Evolutionary conservation across 1,140 invertebrate species (phyloP).

Genomic region (Aleiodes sp.): DNA sequence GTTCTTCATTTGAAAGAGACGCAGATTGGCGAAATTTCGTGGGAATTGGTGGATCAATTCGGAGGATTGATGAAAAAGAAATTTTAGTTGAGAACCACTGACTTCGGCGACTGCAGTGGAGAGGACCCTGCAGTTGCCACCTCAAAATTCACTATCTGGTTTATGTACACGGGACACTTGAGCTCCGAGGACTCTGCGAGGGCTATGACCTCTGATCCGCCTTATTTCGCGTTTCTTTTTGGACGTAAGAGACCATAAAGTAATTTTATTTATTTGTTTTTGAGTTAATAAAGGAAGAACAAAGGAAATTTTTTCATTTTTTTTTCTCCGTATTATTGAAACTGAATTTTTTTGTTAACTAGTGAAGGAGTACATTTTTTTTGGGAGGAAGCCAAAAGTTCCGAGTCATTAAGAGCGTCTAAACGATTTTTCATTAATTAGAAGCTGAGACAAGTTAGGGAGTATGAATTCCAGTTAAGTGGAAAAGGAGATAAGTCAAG

Average conservation of each 20-base stretch:
- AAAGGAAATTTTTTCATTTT: too few species aligned
- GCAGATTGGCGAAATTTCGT: not conserved
- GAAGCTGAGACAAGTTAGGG: too few species aligned
- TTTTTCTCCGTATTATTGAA: too few species aligned
- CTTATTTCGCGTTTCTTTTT: not conserved
- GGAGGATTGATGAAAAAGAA: not conserved
- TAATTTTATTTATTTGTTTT: slow-evolving; percentile 43
- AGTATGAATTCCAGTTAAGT: too few species aligned
- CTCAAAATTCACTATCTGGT: slow-evolving; percentile 35
- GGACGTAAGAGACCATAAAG: slow-evolving; percentile 23
- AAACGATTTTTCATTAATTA: too few species aligned
- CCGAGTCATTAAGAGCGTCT: too few species aligned
- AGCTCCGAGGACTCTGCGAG: slow-evolving; percentile 46
- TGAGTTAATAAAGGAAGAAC: not conserved
- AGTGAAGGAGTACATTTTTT: too few species aligned
- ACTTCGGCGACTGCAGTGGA: slow-evolving; percentile 41
- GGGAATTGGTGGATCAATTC: not conserved
- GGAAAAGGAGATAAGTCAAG: too few species aligned
- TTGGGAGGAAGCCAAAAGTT: too few species aligned
- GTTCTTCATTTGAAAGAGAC: not conserved
- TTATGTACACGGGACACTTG: slow-evolving; percentile 34
- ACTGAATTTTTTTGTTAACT: too few species aligned
- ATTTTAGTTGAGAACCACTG: slow-evolving; percentile 46
- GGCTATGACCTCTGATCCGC: slow-evolving; percentile 48
- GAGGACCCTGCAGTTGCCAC: slow-evolving; percentile 46